Base-by-base conservation (phyloP, 2,888 invertebrate genomes). In the Patella caerulea region DNA sequence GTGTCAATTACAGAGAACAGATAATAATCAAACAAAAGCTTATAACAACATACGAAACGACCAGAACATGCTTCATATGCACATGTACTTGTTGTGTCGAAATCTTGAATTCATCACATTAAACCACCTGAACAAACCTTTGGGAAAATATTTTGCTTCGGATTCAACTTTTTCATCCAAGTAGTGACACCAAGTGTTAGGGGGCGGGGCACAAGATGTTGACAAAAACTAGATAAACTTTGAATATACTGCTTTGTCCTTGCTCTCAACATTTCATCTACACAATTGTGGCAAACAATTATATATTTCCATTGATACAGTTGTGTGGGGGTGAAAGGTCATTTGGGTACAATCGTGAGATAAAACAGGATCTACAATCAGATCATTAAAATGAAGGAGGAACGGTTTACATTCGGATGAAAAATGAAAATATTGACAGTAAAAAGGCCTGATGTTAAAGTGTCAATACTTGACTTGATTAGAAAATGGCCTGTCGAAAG, bases 191-290 rank as follows among this genome's bases (percentile, higher is more conserved):
- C 65, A 65, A 65, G 65, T 65, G 19, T 19, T 19, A 65, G 65
- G 19, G 65, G 65, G 65, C 65, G 65, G 65, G 65, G 65, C 24
- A 24, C 65, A 24, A 65, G 24, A 24, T 65, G 65, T 65, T 65
- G 65, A 65, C 65, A 65, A 65, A 65, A 65, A 65, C 65, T 65
- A 65, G 65, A 65, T 65, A 65, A 65, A 65, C 65, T 65, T 65
- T 65, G 24, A 65, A 65, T 65, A 65, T 65, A 65, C 65, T 65
- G 19, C 65, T 65, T 65, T 65, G 65, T 65, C 65, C 19, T 65
- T 65, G 19, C 65, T 11, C 19, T 24, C 24, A 65, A 65, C 65
- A 24, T 24, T 65, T 24, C 65, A 65, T 14, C 24, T 24, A 24
- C 19, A 65, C 65, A 65, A 65, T 65, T 24, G 19, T 65, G 65